Evolutionary conservation across 2,797 vertebrate species (phyloP).

Genomic region (Helicolenus hilgendorfi): DNA sequence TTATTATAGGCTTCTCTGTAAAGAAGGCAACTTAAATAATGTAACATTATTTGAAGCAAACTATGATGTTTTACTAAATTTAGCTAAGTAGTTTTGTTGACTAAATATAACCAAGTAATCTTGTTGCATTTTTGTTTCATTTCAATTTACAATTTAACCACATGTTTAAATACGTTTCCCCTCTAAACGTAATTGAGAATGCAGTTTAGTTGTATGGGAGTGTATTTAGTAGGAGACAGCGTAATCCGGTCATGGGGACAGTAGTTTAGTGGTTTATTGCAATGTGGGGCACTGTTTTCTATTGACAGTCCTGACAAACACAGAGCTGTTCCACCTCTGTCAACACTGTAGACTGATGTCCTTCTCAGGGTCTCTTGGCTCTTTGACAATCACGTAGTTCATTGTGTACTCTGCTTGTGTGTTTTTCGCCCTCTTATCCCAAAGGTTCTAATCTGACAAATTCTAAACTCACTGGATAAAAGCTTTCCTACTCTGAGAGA

Average conservation of each 20-base stretch:
- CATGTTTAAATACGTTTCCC: no score
- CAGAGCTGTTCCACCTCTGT: background rate
- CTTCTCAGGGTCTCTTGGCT: background rate
- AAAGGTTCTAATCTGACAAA: background rate
- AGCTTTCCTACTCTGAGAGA: background rate
- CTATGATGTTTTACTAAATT: no score
- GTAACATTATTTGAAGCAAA: no score
- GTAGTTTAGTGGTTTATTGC: background rate
- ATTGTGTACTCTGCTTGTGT: background rate
- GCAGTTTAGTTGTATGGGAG: no score
- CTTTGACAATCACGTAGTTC: background rate
- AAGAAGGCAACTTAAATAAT: no score
- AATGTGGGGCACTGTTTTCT: background rate
- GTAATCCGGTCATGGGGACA: background rate
- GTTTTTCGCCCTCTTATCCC: background rate
- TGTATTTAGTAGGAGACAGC: no score
- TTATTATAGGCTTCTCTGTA: no score
- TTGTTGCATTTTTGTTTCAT: no score
- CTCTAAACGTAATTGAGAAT: no score
- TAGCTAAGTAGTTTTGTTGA: no score
- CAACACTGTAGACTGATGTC: background rate
- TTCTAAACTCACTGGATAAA: background rate
- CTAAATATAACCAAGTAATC: no score
- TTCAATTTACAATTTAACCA: no score
- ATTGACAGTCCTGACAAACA: background rate